phyloP scores from a whole-genome alignment of 1,140 invertebrate genomes.

The Epicauta chinensis region DNA sequence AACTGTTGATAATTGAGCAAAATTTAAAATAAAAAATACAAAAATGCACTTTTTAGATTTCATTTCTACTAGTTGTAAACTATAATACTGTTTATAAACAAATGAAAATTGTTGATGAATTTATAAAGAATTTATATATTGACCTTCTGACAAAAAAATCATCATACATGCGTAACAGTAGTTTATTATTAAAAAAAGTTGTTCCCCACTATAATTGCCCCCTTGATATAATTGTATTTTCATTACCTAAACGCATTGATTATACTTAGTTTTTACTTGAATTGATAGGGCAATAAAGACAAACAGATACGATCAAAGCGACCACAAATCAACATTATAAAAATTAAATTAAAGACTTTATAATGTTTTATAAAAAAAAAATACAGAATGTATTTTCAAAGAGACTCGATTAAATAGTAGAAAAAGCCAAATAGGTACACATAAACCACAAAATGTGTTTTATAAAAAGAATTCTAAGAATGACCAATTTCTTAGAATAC shows the following conservation, averaged over 20 bases:
- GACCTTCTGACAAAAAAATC: constrained; percentile 32
- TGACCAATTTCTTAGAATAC: too few relatives aligned
- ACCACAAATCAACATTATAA: background rate
- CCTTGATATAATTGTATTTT: background rate
- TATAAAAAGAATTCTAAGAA: too few relatives aligned
- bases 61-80: background rate
- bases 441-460: too few relatives aligned
- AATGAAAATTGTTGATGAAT: background rate
- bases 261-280: too few relatives aligned
- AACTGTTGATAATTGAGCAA: background rate
- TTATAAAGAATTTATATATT: constrained; percentile 2
- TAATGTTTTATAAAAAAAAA: too few relatives aligned
- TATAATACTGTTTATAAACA: background rate
- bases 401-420: too few relatives aligned
- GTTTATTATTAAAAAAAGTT: constrained; percentile 5
- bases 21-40: background rate
- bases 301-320: background rate
- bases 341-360: too few relatives aligned
- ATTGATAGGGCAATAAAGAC: too few relatives aligned
- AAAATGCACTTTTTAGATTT: too few relatives aligned
- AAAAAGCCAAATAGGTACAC: too few relatives aligned
- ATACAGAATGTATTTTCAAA: too few relatives aligned
- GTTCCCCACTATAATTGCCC: constrained; percentile 8
- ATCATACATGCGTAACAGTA: constrained; percentile 33
- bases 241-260: too few relatives aligned